Evolutionary conservation across 2,113 vertebrate species (phyloP).

Genomic region (Pterophyllum scalare): DNA sequence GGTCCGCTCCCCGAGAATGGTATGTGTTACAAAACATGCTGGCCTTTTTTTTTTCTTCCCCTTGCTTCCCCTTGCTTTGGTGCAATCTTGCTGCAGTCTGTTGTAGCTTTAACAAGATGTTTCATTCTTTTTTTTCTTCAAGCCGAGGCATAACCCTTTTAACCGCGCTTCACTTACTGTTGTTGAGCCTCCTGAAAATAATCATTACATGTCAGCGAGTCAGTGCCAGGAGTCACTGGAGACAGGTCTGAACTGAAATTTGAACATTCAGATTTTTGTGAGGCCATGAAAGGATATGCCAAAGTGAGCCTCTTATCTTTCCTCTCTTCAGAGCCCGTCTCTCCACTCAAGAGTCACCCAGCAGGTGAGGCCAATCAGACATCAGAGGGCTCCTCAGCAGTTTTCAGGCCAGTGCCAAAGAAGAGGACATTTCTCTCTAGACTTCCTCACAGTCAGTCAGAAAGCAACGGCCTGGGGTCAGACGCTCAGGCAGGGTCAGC

Average conservation of each 20-base stretch:
- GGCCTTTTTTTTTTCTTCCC: not conserved
- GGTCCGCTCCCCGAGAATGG: conserved; percentile 67
- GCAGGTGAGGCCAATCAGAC: conserved; percentile 60
- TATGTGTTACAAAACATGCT: conserved; percentile 22
- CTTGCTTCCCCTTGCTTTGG: not conserved
- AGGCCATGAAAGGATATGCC: not conserved
- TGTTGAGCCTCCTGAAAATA: conserved; percentile 71
- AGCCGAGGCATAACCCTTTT: conserved; percentile 93
- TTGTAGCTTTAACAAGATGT: not conserved
- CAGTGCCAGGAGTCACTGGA: conserved; percentile 61
- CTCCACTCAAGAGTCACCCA: conserved; percentile 64
- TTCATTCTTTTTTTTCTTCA: not conserved
- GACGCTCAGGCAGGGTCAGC: conserved; percentile 53
- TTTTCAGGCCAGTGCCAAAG: conserved; percentile 87
- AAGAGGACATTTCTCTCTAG: conserved; percentile 85
- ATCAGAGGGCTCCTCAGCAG: conserved; percentile 54
- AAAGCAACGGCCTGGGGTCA: conserved; percentile 60
- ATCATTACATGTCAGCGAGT: conserved; percentile 52
- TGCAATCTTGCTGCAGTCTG: not conserved
- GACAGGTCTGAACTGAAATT: conserved; percentile 74
- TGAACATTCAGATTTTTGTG: not conserved
- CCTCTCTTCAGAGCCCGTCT: conserved; percentile 73
- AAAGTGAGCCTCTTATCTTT: not conserved
- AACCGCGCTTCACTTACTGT: conserved; percentile 75
- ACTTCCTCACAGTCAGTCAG: conserved; percentile 44